These are phyloP conservation scores for Protodeltote pygarga DNA, from an alignment of 2,888 invertebrate genomes.

Conservation along the genomic window DNA sequence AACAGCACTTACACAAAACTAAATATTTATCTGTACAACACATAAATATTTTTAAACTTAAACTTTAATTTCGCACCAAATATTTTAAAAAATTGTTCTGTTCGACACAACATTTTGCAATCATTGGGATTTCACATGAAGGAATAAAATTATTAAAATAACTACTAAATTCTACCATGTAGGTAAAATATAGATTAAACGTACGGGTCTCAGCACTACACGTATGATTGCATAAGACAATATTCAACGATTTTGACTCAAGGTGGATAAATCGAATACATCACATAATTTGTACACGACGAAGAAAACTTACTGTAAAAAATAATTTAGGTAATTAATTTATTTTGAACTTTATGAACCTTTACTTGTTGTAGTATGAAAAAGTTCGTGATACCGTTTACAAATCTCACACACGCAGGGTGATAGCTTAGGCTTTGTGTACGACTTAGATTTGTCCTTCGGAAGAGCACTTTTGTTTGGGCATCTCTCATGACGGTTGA, in stretches of 20 bases:
- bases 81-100: too few relatives aligned
- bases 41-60: constrained; percentile 17
- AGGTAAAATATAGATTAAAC: too few relatives aligned
- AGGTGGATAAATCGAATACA: too few relatives aligned
- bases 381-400: constrained; percentile 74
- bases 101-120: too few relatives aligned
- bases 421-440: constrained; percentile 26
- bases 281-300: too few relatives aligned
- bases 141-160: too few relatives aligned
- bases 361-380: constrained; percentile 57
- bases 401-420: constrained; percentile 81
- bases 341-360: not conserved
- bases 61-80: constrained; percentile 10
- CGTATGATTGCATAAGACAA: too few relatives aligned
- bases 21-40: constrained; percentile 42
- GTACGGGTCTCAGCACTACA: too few relatives aligned
- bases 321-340: too few relatives aligned
- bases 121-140: too few relatives aligned
- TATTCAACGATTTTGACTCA: too few relatives aligned
- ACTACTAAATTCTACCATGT: too few relatives aligned
- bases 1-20: constrained; percentile 36
- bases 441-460: constrained; percentile 25
- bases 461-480: constrained; percentile 2
- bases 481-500: constrained; percentile 54
- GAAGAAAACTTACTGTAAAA: constrained; percentile 1